Conservation (phyloP, 2,888 invertebrate species). For the Troides aeacus region DNA sequence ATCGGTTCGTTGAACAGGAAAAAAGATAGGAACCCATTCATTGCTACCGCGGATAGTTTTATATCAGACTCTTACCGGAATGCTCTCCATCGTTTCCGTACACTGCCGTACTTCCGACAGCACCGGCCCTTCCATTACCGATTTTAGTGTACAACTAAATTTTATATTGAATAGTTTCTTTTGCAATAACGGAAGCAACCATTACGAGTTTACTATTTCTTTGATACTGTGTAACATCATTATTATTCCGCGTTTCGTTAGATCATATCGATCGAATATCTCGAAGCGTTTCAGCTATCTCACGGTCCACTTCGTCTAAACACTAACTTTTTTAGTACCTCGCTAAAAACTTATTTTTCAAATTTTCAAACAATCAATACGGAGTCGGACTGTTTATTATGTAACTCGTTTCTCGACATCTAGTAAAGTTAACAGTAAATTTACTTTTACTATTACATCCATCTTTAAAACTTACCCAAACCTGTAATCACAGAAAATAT, state of each 20-base stretch:
- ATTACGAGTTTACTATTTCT: neutral
- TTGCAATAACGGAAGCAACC: neutral
- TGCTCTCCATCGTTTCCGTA: too few relatives aligned
- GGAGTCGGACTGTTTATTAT: constrained; percentile 1
- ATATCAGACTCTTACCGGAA: too few relatives aligned
- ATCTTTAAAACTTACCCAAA: neutral
- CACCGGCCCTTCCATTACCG: neutral
- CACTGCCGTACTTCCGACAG: too few relatives aligned
- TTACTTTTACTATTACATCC: neutral
- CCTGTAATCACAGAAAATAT: neutral
- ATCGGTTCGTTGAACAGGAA: too few relatives aligned
- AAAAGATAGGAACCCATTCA: too few relatives aligned
- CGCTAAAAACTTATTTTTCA: constrained; percentile 12
- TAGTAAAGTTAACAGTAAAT: neutral
- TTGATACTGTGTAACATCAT: neutral
- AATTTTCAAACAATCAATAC: constrained; percentile 5
- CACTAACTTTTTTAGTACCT: constrained; percentile 13
- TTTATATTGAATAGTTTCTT: too few relatives aligned
- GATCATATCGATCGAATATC: neutral
- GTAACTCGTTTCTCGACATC: neutral
- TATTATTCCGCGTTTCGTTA: neutral
- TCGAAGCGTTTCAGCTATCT: neutral
- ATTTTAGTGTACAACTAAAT: neutral
- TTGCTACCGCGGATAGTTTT: too few relatives aligned
- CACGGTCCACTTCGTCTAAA: constrained; percentile 25